Conservation (phyloP, 2,113 vertebrate species). For the Mormyrus lacerda region DNA sequence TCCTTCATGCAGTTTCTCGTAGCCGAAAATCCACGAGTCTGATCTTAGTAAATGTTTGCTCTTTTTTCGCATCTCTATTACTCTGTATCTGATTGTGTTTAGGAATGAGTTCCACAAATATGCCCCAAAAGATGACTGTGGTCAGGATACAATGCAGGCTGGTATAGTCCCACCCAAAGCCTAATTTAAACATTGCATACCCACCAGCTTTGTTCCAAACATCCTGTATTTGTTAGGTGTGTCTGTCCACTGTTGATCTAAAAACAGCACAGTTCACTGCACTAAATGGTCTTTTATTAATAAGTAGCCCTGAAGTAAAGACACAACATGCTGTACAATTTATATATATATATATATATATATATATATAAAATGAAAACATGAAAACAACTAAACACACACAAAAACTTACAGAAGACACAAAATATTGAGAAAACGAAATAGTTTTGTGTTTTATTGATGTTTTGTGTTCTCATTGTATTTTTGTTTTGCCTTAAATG, state of each 20-base stretch:
- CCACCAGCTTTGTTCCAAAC: background rate
- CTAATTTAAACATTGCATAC: background rate
- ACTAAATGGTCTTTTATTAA: background rate
- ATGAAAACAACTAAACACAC: background rate
- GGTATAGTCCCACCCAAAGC: background rate
- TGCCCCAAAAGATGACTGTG: background rate
- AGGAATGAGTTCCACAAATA: background rate
- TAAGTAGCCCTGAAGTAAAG: background rate
- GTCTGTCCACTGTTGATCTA: background rate
- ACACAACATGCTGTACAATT: background rate
- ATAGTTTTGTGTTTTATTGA: background rate
- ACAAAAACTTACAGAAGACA: background rate
- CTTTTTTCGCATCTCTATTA: background rate
- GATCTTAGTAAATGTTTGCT: background rate
- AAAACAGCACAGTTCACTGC: background rate
- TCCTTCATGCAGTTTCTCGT: slow-evolving; percentile 11
- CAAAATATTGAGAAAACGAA: background rate
- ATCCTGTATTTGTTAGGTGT: background rate
- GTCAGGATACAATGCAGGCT: background rate
- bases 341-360: too few species aligned
- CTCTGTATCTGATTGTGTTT: background rate
- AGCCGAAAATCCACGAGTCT: background rate
- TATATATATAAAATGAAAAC: too few species aligned
- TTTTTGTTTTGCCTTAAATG: background rate
- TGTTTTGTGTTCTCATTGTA: background rate